Conservation (phyloP, 2,113 vertebrate species). For the Formicarius rufipectus region DNA sequence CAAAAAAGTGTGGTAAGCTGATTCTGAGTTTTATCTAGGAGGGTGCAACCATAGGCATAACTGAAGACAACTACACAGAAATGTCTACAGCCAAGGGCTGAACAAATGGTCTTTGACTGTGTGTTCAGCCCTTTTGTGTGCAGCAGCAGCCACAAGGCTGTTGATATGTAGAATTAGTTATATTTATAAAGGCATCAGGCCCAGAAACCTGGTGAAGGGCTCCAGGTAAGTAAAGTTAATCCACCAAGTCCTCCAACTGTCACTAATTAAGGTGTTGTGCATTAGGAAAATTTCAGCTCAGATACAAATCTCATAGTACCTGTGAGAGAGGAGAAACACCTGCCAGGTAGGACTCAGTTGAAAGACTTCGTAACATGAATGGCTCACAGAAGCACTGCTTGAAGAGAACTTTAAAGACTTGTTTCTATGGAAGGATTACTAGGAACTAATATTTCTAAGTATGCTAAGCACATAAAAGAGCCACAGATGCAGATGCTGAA, state of each 20-base stretch:
- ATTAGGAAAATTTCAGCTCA: not conserved
- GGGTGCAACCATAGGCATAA: not conserved
- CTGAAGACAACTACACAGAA: not conserved
- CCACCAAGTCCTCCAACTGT: not conserved
- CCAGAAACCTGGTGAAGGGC: not conserved
- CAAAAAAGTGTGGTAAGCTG: not conserved
- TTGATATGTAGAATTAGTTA: not conserved
- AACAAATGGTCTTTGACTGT: not conserved
- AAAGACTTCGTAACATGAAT: not conserved
- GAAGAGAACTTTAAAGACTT: not conserved
- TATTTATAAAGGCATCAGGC: not conserved
- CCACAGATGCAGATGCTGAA: not conserved
- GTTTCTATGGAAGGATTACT: not conserved
- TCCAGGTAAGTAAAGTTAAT: not conserved
- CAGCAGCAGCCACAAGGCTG: not conserved
- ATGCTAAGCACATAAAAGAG: not conserved
- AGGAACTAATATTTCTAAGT: not conserved
- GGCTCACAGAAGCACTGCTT: not conserved
- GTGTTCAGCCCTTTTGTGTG: not conserved
- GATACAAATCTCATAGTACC: not conserved
- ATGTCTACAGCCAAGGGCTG: not conserved
- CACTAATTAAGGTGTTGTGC: not conserved
- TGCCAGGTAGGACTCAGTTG: not conserved
- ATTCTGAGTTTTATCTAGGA: not conserved
- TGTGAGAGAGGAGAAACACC: not conserved